phyloP scores from a whole-genome alignment of 2,797 vertebrate species.

The Decapterus maruadsi region DNA sequence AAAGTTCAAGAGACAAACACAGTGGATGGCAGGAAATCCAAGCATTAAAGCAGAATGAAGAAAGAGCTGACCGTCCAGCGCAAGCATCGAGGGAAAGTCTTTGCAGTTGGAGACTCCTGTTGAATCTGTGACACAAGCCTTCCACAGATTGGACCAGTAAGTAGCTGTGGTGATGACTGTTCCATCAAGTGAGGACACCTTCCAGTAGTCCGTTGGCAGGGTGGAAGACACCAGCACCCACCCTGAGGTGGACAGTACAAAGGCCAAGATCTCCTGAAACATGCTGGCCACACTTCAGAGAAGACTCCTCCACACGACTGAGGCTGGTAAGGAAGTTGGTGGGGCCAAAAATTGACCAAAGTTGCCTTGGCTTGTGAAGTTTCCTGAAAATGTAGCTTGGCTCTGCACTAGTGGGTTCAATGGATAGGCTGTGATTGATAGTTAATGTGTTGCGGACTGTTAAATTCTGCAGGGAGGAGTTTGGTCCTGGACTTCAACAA shows the following conservation, averaged over 20 bases:
- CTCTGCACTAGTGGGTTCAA: constrained; percentile 47
- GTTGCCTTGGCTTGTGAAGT: constrained; percentile 18
- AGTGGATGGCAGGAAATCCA: not conserved
- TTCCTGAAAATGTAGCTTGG: constrained; percentile 38
- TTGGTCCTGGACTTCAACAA: constrained; percentile 65
- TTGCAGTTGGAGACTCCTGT: constrained; percentile 97
- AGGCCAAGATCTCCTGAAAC: constrained; percentile 91
- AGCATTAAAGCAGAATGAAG: constrained; percentile 12
- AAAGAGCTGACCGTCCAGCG: constrained; percentile 89
- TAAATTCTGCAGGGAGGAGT: constrained; percentile 82
- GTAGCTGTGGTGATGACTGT: constrained; percentile 96
- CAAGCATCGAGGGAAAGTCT: constrained; percentile 96
- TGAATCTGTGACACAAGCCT: constrained; percentile 96
- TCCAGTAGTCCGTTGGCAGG: constrained; percentile 96
- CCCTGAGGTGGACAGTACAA: constrained; percentile 89
- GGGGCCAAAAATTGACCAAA: constrained; percentile 34
- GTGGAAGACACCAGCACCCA: constrained; percentile 96
- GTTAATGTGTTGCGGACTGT: constrained; percentile 78
- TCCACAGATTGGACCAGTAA: constrained; percentile 97
- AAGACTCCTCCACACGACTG: constrained; percentile 22
- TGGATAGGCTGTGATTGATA: constrained; percentile 71
- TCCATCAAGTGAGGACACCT: constrained; percentile 94
- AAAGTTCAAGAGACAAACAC: no score
- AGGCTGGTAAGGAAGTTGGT: constrained; percentile 9
- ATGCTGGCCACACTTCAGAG: constrained; percentile 83